These are phyloP conservation scores for Ypsolopha sequella DNA, from an alignment of 2,888 invertebrate species.

Conservation along the genomic window DNA sequence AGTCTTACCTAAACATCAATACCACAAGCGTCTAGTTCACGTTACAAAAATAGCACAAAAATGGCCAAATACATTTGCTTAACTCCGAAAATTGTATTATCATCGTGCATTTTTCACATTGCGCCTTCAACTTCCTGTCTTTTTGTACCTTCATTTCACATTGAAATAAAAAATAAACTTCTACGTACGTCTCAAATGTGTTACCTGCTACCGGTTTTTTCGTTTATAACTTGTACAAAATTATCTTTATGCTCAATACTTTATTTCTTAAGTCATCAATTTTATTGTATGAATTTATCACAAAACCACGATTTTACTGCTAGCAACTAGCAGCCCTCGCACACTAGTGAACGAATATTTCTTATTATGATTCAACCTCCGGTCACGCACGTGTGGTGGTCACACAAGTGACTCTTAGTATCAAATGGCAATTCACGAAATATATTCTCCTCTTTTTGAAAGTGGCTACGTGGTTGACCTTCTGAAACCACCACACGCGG, in stretches of 20 bases:
- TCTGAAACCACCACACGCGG: slow-evolving; percentile 1
- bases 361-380: slow-evolving; percentile 41
- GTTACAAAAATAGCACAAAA: slow-evolving; percentile 61
- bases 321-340: slow-evolving; percentile 62
- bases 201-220: slow-evolving; percentile 13
- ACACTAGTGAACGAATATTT: slow-evolving; percentile 28
- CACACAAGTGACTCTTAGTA: slow-evolving; percentile 24
- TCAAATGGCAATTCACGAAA: slow-evolving; percentile 10
- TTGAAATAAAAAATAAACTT: slow-evolving; percentile 1
- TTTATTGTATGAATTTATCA: slow-evolving; percentile 61
- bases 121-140: slow-evolving; percentile 24
- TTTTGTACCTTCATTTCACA: not conserved
- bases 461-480: slow-evolving; percentile 16
- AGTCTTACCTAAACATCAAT: slow-evolving; percentile 8
- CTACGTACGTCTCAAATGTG: not conserved
- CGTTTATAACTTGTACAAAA: slow-evolving; percentile 56
- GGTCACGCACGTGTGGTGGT: slow-evolving; percentile 31
- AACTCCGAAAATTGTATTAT: slow-evolving; percentile 47
- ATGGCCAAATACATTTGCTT: slow-evolving; percentile 56
- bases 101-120: slow-evolving; percentile 48
- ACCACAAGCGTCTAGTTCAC: slow-evolving; percentile 62
- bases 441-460: slow-evolving; percentile 29
- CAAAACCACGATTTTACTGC: slow-evolving; percentile 65
- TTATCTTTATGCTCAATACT: slow-evolving; percentile 46
- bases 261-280: slow-evolving; percentile 46